phyloP scores from a whole-genome alignment of 2,113 vertebrate genomes.

The Glaucidium brasilianum region DNA sequence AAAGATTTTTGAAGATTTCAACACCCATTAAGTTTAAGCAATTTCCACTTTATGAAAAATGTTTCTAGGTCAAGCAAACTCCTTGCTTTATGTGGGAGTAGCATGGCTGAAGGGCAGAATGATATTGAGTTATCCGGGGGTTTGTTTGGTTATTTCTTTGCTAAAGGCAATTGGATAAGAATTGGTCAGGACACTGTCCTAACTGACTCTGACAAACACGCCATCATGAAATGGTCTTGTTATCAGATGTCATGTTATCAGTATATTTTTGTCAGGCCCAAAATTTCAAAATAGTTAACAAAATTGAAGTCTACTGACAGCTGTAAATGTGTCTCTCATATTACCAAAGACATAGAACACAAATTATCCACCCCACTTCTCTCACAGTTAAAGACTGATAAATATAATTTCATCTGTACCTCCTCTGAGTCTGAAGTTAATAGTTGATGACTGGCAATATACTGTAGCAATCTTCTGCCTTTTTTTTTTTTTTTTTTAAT shows the following conservation, averaged over 20 bases:
- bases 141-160: background rate
- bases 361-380: background rate
- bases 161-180: background rate
- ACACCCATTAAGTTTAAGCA: background rate
- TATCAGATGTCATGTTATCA: background rate
- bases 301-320: background rate
- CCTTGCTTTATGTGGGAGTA: background rate
- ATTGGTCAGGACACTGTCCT: background rate
- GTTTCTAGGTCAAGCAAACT: background rate
- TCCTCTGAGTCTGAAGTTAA: background rate
- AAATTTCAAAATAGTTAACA: background rate
- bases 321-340: background rate
- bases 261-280: background rate
- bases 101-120: background rate
- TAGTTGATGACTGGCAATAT: background rate
- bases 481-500: background rate
- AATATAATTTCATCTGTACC: background rate
- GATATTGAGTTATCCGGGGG: rapidly evolving
- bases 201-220: background rate
- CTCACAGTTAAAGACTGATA: background rate
- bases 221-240: background rate
- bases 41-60: background rate
- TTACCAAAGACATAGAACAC: background rate
- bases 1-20: background rate
- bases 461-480: background rate